These are phyloP conservation scores for Trisateles emortualis DNA, from an alignment of 2,888 invertebrate species.

Conservation along the genomic window DNA sequence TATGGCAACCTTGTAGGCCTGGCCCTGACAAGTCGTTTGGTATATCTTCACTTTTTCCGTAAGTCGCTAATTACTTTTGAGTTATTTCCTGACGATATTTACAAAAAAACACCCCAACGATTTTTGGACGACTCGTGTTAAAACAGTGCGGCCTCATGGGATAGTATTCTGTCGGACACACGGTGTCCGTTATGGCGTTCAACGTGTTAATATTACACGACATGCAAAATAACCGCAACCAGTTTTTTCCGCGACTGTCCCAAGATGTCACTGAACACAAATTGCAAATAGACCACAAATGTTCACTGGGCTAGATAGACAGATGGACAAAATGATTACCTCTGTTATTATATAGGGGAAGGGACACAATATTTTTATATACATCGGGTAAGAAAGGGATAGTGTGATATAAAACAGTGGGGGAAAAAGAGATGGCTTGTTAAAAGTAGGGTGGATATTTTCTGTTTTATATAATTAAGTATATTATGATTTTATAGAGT, in stretches of 20 bases:
- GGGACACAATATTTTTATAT: neutral
- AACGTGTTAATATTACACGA: neutral
- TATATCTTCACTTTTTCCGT: no score
- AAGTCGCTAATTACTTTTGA: no score
- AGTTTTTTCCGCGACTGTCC: conserved; percentile 33
- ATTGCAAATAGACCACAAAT: conserved; percentile 58
- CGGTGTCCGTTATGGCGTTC: no score
- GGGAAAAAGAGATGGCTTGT: conserved; percentile 3
- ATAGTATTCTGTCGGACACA: no score
- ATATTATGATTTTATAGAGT: no score
- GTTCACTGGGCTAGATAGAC: conserved; percentile 63
- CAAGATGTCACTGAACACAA: conserved; percentile 60
- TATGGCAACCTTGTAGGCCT: no score
- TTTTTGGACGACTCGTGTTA: no score
- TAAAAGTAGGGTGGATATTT: neutral
- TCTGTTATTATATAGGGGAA: conserved; percentile 44
- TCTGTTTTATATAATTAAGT: neutral
- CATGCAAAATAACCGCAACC: neutral
- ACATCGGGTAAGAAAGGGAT: conserved; percentile 17
- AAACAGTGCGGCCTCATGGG: no score
- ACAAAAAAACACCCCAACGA: no score
- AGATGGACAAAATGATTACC: conserved; percentile 58
- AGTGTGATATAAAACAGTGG: conserved; percentile 3
- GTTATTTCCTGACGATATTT: no score
- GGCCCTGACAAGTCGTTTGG: no score